A percentile compares a stretch with the other conserved stretches of the same genome.
Evolutionary conservation across 2,888 invertebrate genomes (phyloP).

Genomic region (Salpingus planirostris): DNA sequence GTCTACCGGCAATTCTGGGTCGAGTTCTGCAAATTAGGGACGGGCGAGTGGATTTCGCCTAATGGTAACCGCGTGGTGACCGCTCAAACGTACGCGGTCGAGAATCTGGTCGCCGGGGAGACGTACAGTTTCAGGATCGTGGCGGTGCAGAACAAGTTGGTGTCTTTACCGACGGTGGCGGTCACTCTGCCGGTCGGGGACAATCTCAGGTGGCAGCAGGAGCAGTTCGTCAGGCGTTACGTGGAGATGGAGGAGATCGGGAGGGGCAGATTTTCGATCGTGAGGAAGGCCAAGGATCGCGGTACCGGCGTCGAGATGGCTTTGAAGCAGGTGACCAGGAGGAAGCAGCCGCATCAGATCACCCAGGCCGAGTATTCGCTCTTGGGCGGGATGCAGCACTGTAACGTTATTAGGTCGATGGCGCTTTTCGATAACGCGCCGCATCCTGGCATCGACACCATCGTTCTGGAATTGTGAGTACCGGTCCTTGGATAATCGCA

Average conservation of each 20-base stretch:
- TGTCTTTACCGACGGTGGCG: constrained; percentile 58
- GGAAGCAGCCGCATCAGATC: constrained; percentile 54
- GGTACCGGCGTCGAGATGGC: constrained; percentile 70
- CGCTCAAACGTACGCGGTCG: constrained; percentile 44
- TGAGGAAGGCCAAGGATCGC: constrained; percentile 63
- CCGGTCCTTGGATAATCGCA: too few relatives aligned
- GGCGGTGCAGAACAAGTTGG: constrained; percentile 44
- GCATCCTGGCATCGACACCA: constrained; percentile 59
- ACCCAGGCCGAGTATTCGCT: constrained; percentile 64
- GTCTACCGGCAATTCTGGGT: constrained; percentile 31
- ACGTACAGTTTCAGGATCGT: constrained; percentile 68
- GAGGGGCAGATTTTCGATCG: constrained; percentile 64
- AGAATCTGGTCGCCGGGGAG: constrained; percentile 51
- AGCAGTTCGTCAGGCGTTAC: constrained; percentile 53
- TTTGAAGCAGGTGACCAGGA: constrained; percentile 59
- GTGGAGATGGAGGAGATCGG: constrained; percentile 58
- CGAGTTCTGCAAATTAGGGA: constrained; percentile 47
- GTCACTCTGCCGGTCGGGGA: constrained; percentile 55
- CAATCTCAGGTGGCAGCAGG: constrained; percentile 58
- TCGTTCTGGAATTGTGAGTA: constrained; percentile 66
- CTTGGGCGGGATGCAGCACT: constrained; percentile 60
- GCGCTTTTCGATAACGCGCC: constrained; percentile 70
- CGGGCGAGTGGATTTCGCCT: constrained; percentile 52
- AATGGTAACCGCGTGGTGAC: constrained; percentile 43
- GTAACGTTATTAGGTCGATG: constrained; percentile 61